These are phyloP conservation scores for Thryonomys swinderianus DNA, from an alignment of 2,113 vertebrate genomes.

Conservation along the genomic window DNA sequence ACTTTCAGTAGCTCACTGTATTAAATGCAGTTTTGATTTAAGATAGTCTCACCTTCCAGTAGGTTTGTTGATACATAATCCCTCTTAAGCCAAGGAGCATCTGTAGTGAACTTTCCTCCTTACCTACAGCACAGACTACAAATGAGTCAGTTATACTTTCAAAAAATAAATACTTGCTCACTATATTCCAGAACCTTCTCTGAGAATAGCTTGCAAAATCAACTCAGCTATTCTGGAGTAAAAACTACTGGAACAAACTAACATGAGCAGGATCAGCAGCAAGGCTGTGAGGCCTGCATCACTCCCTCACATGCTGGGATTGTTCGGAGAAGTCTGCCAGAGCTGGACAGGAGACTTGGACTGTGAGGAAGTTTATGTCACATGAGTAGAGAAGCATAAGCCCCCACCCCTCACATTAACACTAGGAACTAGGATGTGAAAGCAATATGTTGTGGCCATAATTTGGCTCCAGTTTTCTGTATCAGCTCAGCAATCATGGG, in stretches of 20 bases:
- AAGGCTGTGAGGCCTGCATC: background rate
- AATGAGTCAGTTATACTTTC: background rate
- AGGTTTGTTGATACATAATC: background rate
- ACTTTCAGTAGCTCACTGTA: background rate
- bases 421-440: background rate
- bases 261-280: background rate
- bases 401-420: background rate
- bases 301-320: background rate
- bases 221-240: background rate
- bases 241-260: background rate
- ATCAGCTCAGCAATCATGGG: background rate
- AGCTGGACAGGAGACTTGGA: background rate
- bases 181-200: background rate
- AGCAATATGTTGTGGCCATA: background rate
- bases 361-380: background rate
- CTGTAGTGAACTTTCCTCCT: background rate
- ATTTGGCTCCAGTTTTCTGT: background rate
- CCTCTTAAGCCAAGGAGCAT: background rate
- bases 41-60: background rate
- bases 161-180: background rate
- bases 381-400: background rate
- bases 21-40: background rate
- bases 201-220: slow-evolving; percentile 5
- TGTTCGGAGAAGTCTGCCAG: background rate
- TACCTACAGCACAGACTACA: background rate